A percentile compares a stretch with the other conserved stretches of the same genome.
Evolutionary conservation across 2,113 vertebrate species (phyloP).

Genomic region (Castor canadensis): DNA sequence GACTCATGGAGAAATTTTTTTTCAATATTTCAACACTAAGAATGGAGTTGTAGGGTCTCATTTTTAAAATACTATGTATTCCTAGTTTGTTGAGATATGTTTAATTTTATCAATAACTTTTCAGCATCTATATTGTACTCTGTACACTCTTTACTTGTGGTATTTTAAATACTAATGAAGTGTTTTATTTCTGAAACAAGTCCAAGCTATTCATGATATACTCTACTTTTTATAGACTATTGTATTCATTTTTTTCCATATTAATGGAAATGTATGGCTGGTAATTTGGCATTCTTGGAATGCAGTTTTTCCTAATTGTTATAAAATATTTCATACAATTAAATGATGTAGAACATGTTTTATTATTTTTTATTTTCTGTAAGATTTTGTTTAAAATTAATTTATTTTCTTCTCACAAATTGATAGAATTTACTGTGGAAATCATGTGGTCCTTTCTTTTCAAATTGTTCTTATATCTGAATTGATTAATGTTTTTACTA

Average conservation of each 20-base stretch:
- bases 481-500: background rate
- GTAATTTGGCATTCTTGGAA: background rate
- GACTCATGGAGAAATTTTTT: background rate
- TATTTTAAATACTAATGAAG: background rate
- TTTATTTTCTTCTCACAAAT: background rate
- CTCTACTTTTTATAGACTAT: background rate
- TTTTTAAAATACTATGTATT: background rate
- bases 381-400: background rate
- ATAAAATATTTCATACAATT: background rate
- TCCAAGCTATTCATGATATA: background rate
- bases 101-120: background rate
- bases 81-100: background rate
- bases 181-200: background rate
- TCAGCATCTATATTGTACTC: background rate
- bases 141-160: too few species aligned
- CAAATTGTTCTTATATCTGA: background rate
- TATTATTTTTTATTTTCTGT: background rate
- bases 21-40: background rate
- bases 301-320: background rate
- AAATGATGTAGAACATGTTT: background rate
- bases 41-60: background rate
- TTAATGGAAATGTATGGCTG: background rate
- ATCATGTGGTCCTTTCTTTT: background rate
- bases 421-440: background rate
- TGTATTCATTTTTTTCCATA: background rate